phyloP scores from a whole-genome alignment of 2,797 vertebrate species.

The Stomatorhinus walkeri region DNA sequence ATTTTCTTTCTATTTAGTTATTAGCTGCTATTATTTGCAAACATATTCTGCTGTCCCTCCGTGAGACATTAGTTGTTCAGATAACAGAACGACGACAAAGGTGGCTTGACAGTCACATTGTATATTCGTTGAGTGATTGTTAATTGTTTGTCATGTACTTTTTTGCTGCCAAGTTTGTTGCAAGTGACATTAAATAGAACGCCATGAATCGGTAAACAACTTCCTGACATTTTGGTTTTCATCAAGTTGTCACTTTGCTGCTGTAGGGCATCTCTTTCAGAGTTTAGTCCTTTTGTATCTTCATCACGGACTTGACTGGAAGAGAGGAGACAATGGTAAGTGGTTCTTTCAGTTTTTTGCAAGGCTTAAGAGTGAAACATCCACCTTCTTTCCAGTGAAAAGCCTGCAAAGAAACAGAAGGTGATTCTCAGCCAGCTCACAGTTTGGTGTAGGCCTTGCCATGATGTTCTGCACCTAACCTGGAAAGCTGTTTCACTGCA shows the following conservation, averaged over 20 bases:
- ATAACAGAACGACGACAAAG: background rate
- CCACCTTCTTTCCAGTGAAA: background rate
- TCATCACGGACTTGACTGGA: background rate
- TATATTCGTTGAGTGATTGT: constrained; percentile 10
- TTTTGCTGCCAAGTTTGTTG: background rate
- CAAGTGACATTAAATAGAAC: background rate
- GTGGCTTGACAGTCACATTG: constrained; percentile 14
- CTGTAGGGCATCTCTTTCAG: background rate
- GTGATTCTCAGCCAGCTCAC: background rate
- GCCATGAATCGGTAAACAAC: background rate
- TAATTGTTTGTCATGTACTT: background rate
- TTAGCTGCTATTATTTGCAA: constrained; percentile 7
- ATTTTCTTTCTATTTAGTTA: background rate
- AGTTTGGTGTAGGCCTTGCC: constrained; percentile 22
- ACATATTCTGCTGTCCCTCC: background rate
- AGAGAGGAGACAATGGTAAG: background rate
- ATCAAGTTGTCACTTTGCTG: background rate
- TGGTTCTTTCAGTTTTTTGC: background rate
- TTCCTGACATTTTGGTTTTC: background rate
- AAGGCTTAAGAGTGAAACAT: background rate
- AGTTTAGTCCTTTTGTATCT: background rate
- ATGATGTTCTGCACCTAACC: background rate
- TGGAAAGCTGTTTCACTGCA: background rate
- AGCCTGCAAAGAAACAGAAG: background rate
- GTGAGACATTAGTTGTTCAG: background rate